These are phyloP conservation scores for Podarcis lilfordi DNA, from an alignment of 2,797 vertebrate species.

Conservation along the genomic window DNA sequence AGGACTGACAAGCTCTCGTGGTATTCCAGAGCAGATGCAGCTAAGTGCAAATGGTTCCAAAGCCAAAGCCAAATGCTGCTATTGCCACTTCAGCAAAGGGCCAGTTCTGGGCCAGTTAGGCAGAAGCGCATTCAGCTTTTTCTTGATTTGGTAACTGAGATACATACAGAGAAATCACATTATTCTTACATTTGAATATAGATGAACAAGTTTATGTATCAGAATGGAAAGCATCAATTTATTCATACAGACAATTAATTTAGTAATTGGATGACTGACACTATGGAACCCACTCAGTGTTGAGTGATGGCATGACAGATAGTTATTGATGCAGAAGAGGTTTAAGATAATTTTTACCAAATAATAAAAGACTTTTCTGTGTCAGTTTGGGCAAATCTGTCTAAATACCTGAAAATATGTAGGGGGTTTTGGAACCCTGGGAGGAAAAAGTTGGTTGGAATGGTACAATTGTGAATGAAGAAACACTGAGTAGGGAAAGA, in stretches of 20 bases:
- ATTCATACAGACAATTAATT: not conserved
- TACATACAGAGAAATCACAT: not conserved
- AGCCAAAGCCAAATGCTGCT: not conserved
- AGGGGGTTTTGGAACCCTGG: too few species aligned
- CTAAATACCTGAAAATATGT: not conserved
- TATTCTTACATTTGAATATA: not conserved
- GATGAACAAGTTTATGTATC: not conserved
- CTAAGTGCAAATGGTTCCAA: constrained; percentile 20
- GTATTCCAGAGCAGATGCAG: constrained; percentile 28
- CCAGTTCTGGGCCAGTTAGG: not conserved
- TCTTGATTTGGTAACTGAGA: not conserved
- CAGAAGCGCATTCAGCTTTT: not conserved
- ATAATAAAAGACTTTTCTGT: not conserved
- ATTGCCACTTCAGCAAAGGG: not conserved
- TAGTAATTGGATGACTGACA: not conserved
- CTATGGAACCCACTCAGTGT: not conserved
- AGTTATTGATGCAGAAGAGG: not conserved
- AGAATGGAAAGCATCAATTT: not conserved
- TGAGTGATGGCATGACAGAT: not conserved
- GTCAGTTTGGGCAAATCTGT: not conserved
- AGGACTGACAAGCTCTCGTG: constrained; percentile 10
- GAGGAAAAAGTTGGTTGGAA: not conserved
- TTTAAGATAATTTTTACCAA: not conserved
- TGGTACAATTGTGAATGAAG: not conserved
- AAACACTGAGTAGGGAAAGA: not conserved